These are phyloP conservation scores for Amphiprion percula DNA, from an alignment of 2,113 vertebrate species.

Conservation along the genomic window DNA sequence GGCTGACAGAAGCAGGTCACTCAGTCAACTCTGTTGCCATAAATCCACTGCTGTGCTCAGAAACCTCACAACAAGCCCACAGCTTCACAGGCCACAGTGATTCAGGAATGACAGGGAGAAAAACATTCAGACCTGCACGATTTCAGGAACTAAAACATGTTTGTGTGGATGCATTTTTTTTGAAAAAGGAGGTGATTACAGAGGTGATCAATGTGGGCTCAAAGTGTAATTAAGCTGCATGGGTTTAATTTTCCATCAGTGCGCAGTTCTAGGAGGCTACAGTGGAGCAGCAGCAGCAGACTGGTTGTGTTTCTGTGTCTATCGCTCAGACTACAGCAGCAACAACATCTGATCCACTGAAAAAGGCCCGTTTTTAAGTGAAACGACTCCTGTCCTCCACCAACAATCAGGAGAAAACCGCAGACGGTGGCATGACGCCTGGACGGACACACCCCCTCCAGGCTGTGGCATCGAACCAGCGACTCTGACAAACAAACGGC, in stretches of 20 bases:
- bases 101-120: not conserved
- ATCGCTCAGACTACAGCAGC: conserved; percentile 41
- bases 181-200: not conserved
- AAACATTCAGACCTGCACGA: conserved; percentile 7
- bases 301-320: conserved; percentile 25
- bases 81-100: conserved; percentile 21
- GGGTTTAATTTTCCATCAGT: conserved; percentile 15
- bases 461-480: conserved; percentile 64
- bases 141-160: not conserved
- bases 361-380: conserved; percentile 37
- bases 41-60: conserved; percentile 41
- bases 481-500: conserved; percentile 64
- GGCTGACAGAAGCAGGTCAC: conserved; percentile 80
- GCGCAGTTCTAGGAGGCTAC: not conserved
- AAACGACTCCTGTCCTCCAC: conserved; percentile 23
- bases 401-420: conserved; percentile 44
- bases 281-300: conserved; percentile 27
- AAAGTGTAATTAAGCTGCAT: conserved; percentile 3
- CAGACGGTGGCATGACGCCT: conserved; percentile 66
- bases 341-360: conserved; percentile 28
- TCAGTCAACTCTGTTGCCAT: conserved; percentile 59
- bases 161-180: not conserved
- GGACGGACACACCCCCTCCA: conserved; percentile 77
- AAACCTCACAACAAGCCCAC: conserved; percentile 47
- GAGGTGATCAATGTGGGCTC: conserved; percentile 8